phyloP scores from a whole-genome alignment of 1,140 invertebrate genomes.

The Chymomyza costata region DNA sequence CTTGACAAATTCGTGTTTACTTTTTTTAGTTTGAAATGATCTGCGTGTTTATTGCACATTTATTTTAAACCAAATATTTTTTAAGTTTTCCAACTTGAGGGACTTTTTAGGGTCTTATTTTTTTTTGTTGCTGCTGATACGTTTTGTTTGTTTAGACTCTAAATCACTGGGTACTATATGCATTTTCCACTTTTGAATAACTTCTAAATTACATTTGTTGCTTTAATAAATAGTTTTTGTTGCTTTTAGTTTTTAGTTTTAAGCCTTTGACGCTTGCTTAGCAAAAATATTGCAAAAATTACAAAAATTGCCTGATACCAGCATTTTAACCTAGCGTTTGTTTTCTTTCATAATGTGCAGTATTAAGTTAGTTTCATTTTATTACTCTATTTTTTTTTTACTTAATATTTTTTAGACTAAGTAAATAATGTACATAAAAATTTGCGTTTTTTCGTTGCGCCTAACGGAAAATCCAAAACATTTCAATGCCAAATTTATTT shows the following conservation, averaged over 20 bases:
- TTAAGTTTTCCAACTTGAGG: slow-evolving; percentile 21
- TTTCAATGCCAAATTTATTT: slow-evolving; percentile 37
- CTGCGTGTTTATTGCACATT: slow-evolving; percentile 55
- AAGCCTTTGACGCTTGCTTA: too few species aligned
- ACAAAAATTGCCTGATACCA: too few species aligned
- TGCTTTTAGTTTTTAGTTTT: too few species aligned
- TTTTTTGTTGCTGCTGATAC: slow-evolving; percentile 44
- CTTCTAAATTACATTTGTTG: slow-evolving; percentile 11
- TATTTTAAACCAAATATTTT: slow-evolving; percentile 35
- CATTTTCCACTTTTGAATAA: slow-evolving; percentile 8
- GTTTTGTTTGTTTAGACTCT: slow-evolving; percentile 46
- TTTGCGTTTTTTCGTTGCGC: too few species aligned
- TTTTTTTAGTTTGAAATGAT: slow-evolving; percentile 19
- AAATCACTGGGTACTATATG: slow-evolving; percentile 59
- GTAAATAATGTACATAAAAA: too few species aligned
- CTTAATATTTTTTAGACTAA: too few species aligned
- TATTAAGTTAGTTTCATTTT: too few species aligned
- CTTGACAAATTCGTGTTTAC: slow-evolving; percentile 44
- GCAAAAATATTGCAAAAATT: slow-evolving; percentile 51
- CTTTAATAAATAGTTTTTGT: slow-evolving; percentile 6
- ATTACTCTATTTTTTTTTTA: too few species aligned
- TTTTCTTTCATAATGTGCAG: too few species aligned
- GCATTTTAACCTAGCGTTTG: too few species aligned
- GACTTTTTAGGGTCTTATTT: slow-evolving; percentile 16
- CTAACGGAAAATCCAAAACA: too few species aligned